Evolutionary conservation across 2,113 vertebrate species (phyloP), one percentile per base, ranked within the genome.

Genomic region (Ciconia maguari): DNA sequence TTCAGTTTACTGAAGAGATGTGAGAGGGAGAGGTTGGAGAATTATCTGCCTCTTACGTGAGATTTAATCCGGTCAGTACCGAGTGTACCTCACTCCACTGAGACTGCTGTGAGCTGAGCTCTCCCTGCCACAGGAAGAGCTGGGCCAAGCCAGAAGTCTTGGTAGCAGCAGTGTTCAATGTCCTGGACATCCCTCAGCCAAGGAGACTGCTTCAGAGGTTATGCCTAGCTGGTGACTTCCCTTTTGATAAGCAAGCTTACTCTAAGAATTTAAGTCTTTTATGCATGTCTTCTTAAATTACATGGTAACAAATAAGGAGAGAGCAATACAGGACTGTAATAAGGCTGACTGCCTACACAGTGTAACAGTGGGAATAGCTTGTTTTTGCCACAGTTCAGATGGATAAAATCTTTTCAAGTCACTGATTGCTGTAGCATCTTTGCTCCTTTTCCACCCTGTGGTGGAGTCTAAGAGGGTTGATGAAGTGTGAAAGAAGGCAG

Each of bases 11-110:
- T 60, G 60, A 46, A 32, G 25, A 69, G 42, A 18, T 22, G 16
- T 29, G 41, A 29, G 70, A 17, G 27, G 24, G 26, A 15, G 16
- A 18, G 0, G 0, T 32, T 77, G 80, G 9, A 36, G 49, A 81
- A 54, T 48, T 54, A 41, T 9, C 38, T 69, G 27, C 13, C 34
- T 84, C 10, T 38, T 19, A 27, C 1, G 21, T 69, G 58, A 26
- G 24, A 11, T 51, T 72, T 54, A 44, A 44, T 68, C 6, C 0
- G 0, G 1, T n/a, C 3, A 2, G 15, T 32, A 21, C 13, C 0
- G 3, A 19, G 30, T 3, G 30, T 62, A 9, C 57, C 9, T 64
- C 2, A 1, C 13, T 52, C 3, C 0, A 1, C 32, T 7, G 29
- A 36, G 41, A 20, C 20, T 49, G 68, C 62, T 65, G 25, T 41